Evolutionary conservation across 2,797 vertebrate species (phyloP), one percentile per base, ranked within the genome.

Genomic region (Brachyrhaphis roseni): DNA sequence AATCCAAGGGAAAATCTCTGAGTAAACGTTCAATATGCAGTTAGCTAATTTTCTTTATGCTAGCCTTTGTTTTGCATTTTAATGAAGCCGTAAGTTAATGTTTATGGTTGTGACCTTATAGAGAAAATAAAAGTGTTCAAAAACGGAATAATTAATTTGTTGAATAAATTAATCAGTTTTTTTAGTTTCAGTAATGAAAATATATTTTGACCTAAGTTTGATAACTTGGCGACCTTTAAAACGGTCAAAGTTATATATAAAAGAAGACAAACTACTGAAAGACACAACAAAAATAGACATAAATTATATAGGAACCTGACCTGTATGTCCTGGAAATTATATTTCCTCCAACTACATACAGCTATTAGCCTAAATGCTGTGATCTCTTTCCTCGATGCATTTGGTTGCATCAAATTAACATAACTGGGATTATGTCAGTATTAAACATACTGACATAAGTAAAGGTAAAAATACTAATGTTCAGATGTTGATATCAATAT

Each of bases 1-100:
- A 84, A 81, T 73, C 26, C 5, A 76, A 55, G 76, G 76, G 2
- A 46, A 78, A 73, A 87, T 86, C 71, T 20, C n/a, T 82, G 75
- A 59, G 70, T 76, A 43, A 79, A 80, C 47, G 74, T 72, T 6
- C 20, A 46, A 79, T 68, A 31, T 57, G 70, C 59, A 74, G 49
- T 68, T 45, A 11, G 62, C 8, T 6, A 47, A 12, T 18, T 31
- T 57, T 1, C 28, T 8, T 47, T 74, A 64, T 78, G 62, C 8
- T 4, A 71, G 11, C 31, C 13, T 16, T 74, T 36, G 26, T 46
- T 55, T 23, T 51, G 26, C 18, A 46, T 55, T 41, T 51, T 68
- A 64, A 16, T 45, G 53, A 16, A 18, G 5, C 20, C 45, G 26
- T 64, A 31, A 66, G 20, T 39, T 49, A 62, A 77, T 49, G 49